Evolutionary conservation across 2,797 vertebrate genomes (phyloP), one percentile per base, ranked within the genome.

Genomic region (Sebastiscus albofasciatus): DNA sequence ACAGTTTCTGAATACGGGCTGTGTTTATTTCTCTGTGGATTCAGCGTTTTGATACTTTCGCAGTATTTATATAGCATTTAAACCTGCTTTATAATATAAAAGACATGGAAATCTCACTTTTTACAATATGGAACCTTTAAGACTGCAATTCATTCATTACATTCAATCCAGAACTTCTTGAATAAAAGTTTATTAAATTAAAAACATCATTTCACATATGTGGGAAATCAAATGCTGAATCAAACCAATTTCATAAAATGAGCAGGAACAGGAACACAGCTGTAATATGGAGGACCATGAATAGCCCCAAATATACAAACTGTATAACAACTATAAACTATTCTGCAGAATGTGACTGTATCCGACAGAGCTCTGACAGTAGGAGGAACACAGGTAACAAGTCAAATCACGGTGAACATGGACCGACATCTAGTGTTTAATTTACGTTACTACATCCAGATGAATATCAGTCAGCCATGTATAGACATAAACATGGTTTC

Each of bases 351-450:
- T 58, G 24, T 5, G 58, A 16, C 8, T 61, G 4, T 12, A 42
- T 42, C 39, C 16, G 16, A n/a, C 18, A 33, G 42, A 42, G 39
- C 14, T 46, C 42, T 46, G 42, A 46, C 18, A 49, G 18, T 4
- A 49, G 46, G 46, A 49, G 18, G 8, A 9, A 49, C 1, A 18
- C 46, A 49, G 46, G 46, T n/a, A 49, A 49, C 46, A 49, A n/a
- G 11, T 27, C 18, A 33, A n/a, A 64, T 49, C 5, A 66, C 11
- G 8, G 31, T 60, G 55, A 52, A 62, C 39, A 67, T 13, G 60
- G 67, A 58, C 49, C 2, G 74, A 60, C 75, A 56, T 77, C 80
- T 68, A 62, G 80, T 82, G 80, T 67, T 61, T 20, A 2, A 27
- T 26, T 42, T 26, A 16, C 2, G 4, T 22, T 56, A 58, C 58